Evolutionary conservation across 1,140 invertebrate genomes (phyloP), one percentile per base, ranked within the genome.

Genomic region (Brachionus paranguensis): DNA sequence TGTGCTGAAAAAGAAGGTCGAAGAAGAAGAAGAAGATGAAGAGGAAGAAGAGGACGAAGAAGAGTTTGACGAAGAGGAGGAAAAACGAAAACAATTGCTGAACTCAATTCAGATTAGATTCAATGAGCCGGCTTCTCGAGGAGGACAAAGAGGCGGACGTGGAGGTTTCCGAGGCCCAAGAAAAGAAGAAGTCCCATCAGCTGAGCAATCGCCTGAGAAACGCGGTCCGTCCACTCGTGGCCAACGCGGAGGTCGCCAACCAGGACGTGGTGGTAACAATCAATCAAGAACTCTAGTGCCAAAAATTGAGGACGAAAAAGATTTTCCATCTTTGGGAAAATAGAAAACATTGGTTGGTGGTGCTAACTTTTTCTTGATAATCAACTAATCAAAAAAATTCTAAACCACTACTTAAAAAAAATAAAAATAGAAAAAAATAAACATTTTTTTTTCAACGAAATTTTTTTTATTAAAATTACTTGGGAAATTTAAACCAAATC

Each of bases 261-360:
- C 50, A 60, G 37, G 64, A 27, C 78, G 78, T 33, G 53, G 78
- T 33, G 50, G 53, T 65, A 29, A 60, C 20, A 43, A 81, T 64
- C 78, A 65, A 29, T 55, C 78, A 47, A 60, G 53, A 60, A 45
- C 27, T 64, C 24, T 79, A 8, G 68, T 76, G 27, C 78, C 78
- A 20, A 60, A 68, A 60, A 81, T 81, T 27, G 78, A 81, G 43
- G 78, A 81, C 78, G 78, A 81, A 68, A 43, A 81, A 47, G 78
- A 81, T 27, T 81, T 81, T 68, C 78, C 78, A 68, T 81, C 78
- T 33, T 68, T 81, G 33, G 78, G 50, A 60, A 81, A 81, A 81
- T 72, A 72, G 41, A 68, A 68, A 68, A 68, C 12, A 33, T 29
- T 33, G 33, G n/a, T 68, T 33, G 20, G 65, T 68, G 65, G 65